phyloP scores from a whole-genome alignment of 2,888 invertebrate species.

The Subacronicta megacephala region DNA sequence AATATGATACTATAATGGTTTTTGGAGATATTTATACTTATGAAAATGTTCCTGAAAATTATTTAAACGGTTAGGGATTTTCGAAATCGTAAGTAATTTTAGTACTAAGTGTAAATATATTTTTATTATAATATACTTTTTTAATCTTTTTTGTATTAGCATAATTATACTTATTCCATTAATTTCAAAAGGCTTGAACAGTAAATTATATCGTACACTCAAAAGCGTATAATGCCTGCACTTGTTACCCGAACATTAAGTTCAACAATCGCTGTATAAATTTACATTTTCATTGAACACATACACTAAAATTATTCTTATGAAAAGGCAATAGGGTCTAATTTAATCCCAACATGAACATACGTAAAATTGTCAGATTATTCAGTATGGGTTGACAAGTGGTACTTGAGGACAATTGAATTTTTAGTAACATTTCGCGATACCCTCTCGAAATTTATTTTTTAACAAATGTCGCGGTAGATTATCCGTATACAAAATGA shows the following conservation, averaged over 20 bases:
- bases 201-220: conserved; percentile 58
- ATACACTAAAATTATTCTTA: conserved; percentile 41
- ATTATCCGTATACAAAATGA: conserved; percentile 71
- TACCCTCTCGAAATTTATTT: conserved; percentile 84
- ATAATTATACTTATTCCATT: conserved; percentile 16
- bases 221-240: conserved; percentile 63
- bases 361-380: conserved; percentile 46
- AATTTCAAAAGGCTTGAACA: conserved; percentile 57
- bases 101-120: no score
- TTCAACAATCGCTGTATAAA: conserved; percentile 57
- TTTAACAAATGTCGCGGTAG: conserved; percentile 88
- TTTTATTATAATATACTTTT: neutral
- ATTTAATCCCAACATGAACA: conserved; percentile 20
- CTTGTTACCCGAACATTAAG: conserved; percentile 61
- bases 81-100: no score
- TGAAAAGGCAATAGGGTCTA: conserved; percentile 10
- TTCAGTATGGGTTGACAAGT: conserved; percentile 70
- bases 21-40: no score
- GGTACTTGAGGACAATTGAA: conserved; percentile 83
- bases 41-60: no score
- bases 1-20: no score
- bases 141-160: neutral
- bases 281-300: conserved; percentile 49
- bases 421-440: conserved; percentile 78
- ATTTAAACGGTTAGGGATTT: no score